Evolutionary conservation across 2,797 vertebrate species (phyloP).

Genomic region (Triplophysa yarkandensis): DNA sequence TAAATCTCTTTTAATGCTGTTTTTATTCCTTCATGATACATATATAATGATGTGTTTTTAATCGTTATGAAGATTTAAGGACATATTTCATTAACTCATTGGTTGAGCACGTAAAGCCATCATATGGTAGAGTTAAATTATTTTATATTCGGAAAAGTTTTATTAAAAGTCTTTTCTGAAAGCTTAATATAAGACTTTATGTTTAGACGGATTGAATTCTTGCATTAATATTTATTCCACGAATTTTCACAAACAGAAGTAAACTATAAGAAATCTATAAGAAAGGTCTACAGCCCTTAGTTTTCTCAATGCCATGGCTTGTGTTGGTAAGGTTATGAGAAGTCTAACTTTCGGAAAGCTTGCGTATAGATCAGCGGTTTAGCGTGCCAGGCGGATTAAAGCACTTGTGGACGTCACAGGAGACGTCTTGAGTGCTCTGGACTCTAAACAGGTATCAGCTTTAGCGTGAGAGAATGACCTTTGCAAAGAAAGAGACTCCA

Average conservation of each 20-base stretch:
- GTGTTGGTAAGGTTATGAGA: slow-evolving; percentile 2
- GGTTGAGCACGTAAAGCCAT: no score
- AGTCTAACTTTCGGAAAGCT: slow-evolving; percentile 1
- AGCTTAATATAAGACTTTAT: no score
- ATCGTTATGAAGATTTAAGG: no score
- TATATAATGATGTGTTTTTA: no score
- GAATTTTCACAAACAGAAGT: neutral
- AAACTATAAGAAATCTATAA: neutral
- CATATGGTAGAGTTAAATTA: no score
- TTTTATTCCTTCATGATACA: no score
- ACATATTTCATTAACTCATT: neutral
- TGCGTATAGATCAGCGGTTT: neutral
- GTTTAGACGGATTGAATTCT: no score
- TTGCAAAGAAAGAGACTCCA: slow-evolving; percentile 28
- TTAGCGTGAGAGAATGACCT: slow-evolving; percentile 55
- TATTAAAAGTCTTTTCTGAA: no score
- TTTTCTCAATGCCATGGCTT: no score
- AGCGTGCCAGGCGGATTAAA: neutral
- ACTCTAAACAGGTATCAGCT: slow-evolving; percentile 47
- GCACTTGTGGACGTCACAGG: slow-evolving; percentile 29
- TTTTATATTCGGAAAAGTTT: no score
- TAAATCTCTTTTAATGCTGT: neutral
- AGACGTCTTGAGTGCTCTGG: slow-evolving; percentile 32
- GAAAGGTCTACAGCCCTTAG: no score
- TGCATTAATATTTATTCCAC: no score